A percentile compares a stretch with the other conserved stretches of the same genome.
Evolutionary conservation across 2,888 invertebrate species (phyloP).

Genomic region (Megaustenia siamemsis): DNA sequence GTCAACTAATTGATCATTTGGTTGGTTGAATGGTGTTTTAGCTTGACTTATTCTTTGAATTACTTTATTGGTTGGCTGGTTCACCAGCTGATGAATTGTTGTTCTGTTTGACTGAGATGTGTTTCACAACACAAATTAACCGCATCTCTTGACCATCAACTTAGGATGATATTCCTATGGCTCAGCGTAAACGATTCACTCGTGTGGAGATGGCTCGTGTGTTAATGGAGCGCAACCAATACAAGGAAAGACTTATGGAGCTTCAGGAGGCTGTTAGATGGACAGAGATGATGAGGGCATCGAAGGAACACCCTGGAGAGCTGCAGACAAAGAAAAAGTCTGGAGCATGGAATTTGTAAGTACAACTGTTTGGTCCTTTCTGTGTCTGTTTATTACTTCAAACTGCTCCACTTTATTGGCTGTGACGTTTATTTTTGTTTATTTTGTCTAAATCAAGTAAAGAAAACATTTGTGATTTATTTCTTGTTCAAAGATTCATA

Average conservation of each 20-base stretch:
- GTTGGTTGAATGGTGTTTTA: too few relatives aligned
- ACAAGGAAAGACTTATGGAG: slow-evolving; percentile 99
- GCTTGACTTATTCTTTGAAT: too few relatives aligned
- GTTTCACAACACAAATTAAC: background rate
- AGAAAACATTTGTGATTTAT: too few relatives aligned
- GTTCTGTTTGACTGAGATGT: background rate
- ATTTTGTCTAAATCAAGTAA: background rate
- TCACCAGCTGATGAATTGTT: background rate
- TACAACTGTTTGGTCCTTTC: slow-evolving; percentile 56
- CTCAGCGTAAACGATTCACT: slow-evolving; percentile 91
- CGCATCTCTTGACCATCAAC: slow-evolving; percentile 27
- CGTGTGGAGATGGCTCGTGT: slow-evolving; percentile 99
- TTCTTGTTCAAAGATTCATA: too few relatives aligned
- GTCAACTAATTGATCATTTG: too few relatives aligned
- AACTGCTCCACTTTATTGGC: too few relatives aligned
- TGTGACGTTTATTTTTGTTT: background rate
- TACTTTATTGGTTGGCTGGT: too few relatives aligned
- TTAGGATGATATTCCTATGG: slow-evolving; percentile 93
- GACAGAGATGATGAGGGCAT: slow-evolving; percentile 96
- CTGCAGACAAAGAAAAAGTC: slow-evolving; percentile 86
- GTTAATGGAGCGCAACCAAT: slow-evolving; percentile 98
- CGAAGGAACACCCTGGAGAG: slow-evolving; percentile 86
- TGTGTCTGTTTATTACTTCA: background rate
- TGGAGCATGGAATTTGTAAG: slow-evolving; percentile 93
- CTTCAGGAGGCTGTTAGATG: slow-evolving; percentile 98